phyloP scores from a whole-genome alignment of 2,113 vertebrate species.

The Cavia porcellus region DNA sequence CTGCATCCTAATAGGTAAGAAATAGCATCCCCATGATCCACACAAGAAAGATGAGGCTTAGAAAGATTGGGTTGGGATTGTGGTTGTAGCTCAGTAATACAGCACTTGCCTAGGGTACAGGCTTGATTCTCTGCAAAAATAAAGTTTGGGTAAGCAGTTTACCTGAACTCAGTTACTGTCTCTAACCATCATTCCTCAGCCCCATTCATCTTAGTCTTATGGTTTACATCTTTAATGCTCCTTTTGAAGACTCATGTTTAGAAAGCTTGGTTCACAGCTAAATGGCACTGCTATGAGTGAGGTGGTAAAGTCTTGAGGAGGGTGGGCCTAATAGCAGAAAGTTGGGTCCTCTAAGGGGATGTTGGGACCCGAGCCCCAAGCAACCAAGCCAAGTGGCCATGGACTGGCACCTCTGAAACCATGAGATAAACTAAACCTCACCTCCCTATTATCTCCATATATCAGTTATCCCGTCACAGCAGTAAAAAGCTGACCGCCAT shows the following conservation, averaged over 20 bases:
- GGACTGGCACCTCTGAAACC: neutral
- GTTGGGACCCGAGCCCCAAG: neutral
- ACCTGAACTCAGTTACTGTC: neutral
- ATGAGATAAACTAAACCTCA: neutral
- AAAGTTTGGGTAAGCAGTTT: neutral
- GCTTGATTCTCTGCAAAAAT: neutral
- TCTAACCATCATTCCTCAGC: neutral
- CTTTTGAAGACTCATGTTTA: neutral
- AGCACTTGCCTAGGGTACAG: neutral
- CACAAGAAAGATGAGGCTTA: neutral
- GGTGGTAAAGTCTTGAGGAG: neutral
- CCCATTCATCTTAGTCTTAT: neutral
- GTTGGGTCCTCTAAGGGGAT: neutral
- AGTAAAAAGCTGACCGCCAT: neutral
- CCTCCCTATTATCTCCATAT: too few relatives aligned
- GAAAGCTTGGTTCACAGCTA: neutral
- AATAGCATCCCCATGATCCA: neutral
- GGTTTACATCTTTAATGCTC: neutral
- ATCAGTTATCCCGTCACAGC: neutral
- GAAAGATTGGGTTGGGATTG: neutral
- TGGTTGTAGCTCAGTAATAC: neutral
- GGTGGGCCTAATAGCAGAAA: neutral
- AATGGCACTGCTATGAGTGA: neutral
- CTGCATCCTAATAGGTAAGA: neutral
- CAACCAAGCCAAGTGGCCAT: neutral